A percentile compares a stretch with the other conserved stretches of the same genome.
phyloP scores from a whole-genome alignment of 2,113 vertebrate genomes.

The Anoplopoma fimbria region DNA sequence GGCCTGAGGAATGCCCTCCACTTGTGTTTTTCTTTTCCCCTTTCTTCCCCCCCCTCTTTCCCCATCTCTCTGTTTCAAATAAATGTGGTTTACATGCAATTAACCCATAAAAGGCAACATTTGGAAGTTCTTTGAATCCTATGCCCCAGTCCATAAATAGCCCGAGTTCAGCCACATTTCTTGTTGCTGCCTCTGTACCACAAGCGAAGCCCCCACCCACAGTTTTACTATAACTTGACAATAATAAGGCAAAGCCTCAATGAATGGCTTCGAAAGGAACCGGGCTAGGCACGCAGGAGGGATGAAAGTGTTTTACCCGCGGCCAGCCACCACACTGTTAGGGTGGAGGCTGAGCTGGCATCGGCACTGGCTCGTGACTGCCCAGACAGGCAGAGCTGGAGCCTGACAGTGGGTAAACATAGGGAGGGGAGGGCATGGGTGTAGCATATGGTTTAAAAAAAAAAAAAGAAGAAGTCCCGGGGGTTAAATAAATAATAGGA shows the following conservation, averaged over 20 bases:
- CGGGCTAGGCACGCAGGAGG: slow-evolving; percentile 15
- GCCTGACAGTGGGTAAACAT: slow-evolving; percentile 41
- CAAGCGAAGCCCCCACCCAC: slow-evolving; percentile 60
- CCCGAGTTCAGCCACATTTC: slow-evolving; percentile 45
- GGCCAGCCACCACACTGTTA: slow-evolving; percentile 55
- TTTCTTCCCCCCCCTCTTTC: background rate
- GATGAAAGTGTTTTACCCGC: slow-evolving; percentile 51
- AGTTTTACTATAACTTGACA: slow-evolving; percentile 54
- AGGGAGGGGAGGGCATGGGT: slow-evolving; percentile 31
- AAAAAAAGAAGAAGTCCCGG: background rate
- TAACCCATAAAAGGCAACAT: slow-evolving; percentile 75
- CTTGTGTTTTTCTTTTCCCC: slow-evolving; percentile 53
- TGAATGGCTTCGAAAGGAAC: slow-evolving; percentile 51
- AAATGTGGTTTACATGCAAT: slow-evolving; percentile 65
- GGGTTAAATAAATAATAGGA: slow-evolving; percentile 62
- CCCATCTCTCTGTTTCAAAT: slow-evolving; percentile 38
- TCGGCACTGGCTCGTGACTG: slow-evolving; percentile 40
- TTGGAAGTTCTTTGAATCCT: slow-evolving; percentile 54
- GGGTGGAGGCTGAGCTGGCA: slow-evolving; percentile 71
- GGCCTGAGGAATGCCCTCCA: slow-evolving; percentile 73
- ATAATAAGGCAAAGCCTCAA: slow-evolving; percentile 60
- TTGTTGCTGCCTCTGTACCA: slow-evolving; percentile 33
- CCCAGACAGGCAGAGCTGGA: slow-evolving; percentile 35
- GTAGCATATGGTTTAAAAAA: slow-evolving; percentile 50
- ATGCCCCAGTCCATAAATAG: slow-evolving; percentile 60